Evolutionary conservation across 2,113 vertebrate genomes (phyloP).

Genomic region (Oryctolagus cuniculus): DNA sequence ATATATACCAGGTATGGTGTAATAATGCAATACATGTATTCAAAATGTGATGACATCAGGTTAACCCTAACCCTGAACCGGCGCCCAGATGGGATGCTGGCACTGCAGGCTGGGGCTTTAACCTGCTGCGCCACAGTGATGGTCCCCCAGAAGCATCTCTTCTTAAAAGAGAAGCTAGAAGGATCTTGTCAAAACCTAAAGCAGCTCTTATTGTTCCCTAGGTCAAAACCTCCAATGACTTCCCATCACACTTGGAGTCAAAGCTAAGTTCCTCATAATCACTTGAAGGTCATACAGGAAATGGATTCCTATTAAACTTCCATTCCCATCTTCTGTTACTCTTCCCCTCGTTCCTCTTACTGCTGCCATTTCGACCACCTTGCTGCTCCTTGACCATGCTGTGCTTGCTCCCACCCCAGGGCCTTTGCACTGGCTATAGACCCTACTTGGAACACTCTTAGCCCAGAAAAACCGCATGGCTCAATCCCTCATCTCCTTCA

Average conservation of each 20-base stretch:
- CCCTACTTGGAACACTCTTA: background rate
- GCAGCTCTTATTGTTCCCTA: background rate
- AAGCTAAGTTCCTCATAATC: constrained; percentile 27
- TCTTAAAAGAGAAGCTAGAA: constrained; percentile 27
- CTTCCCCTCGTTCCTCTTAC: background rate
- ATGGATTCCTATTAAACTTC: background rate
- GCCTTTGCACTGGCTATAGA: background rate
- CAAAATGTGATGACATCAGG: too few species aligned
- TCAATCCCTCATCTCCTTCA: background rate
- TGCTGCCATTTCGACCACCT: constrained; percentile 9
- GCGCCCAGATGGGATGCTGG: too few species aligned
- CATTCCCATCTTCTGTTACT: background rate
- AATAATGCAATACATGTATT: too few species aligned
- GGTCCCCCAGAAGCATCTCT: background rate
- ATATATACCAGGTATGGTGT: too few species aligned
- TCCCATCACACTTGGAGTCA: constrained; percentile 28
- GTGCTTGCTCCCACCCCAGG: background rate
- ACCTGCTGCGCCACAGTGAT: too few species aligned
- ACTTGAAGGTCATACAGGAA: background rate
- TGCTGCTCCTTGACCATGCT: background rate
- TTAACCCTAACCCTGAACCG: too few species aligned
- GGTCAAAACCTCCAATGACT: background rate
- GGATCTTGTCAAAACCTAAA: constrained; percentile 5
- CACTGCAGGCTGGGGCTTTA: too few species aligned
- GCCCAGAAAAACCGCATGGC: background rate